Evolutionary conservation across 1,140 invertebrate genomes (phyloP).

Genomic region (Batillaria attramentaria): DNA sequence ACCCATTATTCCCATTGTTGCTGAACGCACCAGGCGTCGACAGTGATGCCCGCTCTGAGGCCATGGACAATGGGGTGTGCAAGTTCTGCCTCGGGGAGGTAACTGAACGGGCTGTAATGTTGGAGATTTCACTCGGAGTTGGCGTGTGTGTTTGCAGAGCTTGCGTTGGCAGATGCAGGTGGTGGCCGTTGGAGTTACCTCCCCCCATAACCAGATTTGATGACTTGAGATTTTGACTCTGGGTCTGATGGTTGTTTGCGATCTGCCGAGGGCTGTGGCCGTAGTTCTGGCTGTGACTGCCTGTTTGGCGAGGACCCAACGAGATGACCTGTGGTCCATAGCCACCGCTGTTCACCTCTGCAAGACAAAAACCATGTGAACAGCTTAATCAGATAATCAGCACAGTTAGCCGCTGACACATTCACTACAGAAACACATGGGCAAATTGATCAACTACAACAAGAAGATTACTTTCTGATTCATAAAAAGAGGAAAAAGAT

Average conservation of each 20-base stretch:
- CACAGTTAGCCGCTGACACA: too few relatives aligned
- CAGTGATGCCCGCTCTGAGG: slow-evolving; percentile 36
- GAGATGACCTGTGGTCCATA: slow-evolving; percentile 46
- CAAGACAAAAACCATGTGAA: slow-evolving; percentile 19
- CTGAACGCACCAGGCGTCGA: slow-evolving; percentile 43
- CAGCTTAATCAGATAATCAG: too few relatives aligned
- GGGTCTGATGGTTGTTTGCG: slow-evolving; percentile 50
- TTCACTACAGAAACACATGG: slow-evolving; percentile 3
- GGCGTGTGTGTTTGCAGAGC: slow-evolving; percentile 64
- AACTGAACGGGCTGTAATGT: slow-evolving; percentile 44
- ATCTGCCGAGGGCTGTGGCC: slow-evolving; percentile 45
- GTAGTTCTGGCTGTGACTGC: slow-evolving; percentile 27
- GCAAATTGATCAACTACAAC: neutral
- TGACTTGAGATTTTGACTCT: slow-evolving; percentile 16
- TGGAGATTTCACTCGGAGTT: slow-evolving; percentile 68
- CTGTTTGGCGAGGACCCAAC: slow-evolving; percentile 31
- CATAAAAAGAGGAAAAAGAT: neutral
- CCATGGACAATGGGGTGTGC: slow-evolving; percentile 52
- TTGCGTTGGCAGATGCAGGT: slow-evolving; percentile 53
- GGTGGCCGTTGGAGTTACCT: neutral
- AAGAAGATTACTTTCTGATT: neutral
- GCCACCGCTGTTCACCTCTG: slow-evolving; percentile 34
- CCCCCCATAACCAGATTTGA: neutral
- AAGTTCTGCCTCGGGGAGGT: slow-evolving; percentile 44
- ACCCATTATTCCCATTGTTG: slow-evolving; percentile 23